Evolutionary conservation across 2,113 vertebrate genomes (phyloP).

Genomic region (Percopsis transmontana): DNA sequence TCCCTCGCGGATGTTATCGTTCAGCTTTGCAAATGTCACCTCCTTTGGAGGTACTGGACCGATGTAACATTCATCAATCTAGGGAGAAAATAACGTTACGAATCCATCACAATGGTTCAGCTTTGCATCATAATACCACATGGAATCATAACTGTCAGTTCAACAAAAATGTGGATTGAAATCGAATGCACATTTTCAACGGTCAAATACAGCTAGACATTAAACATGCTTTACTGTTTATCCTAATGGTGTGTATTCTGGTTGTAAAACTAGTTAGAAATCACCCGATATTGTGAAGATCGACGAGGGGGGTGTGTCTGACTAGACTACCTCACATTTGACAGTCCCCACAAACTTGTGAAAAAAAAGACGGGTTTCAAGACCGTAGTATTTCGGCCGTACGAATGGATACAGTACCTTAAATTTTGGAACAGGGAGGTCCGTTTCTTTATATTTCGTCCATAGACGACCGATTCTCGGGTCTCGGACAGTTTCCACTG

Average conservation of each 20-base stretch:
- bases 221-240: too few species aligned
- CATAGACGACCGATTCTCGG: slow-evolving; percentile 95
- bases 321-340: not conserved
- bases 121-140: slow-evolving; percentile 17
- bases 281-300: slow-evolving; percentile 20
- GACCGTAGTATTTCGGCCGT: not conserved
- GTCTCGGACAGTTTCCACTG: slow-evolving; percentile 93
- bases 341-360: not conserved
- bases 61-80: slow-evolving; percentile 98
- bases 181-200: not conserved
- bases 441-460: slow-evolving; percentile 96
- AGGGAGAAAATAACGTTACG: slow-evolving; percentile 29
- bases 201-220: not conserved
- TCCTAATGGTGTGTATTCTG: too few species aligned
- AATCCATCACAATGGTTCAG: not conserved
- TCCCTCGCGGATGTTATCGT: slow-evolving; percentile 96
- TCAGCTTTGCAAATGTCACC: slow-evolving; percentile 97
- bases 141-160: slow-evolving; percentile 25
- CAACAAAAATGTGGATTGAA: not conserved
- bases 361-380: not conserved
- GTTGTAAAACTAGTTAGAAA: not conserved
- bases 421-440: slow-evolving; percentile 97
- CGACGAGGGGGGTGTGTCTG: slow-evolving; percentile 65
- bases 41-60: slow-evolving; percentile 98
- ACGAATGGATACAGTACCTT: slow-evolving; percentile 83